These are phyloP conservation scores for Drosophila simulans DNA, from an alignment of 1,140 invertebrate species.

Conservation along the genomic window DNA sequence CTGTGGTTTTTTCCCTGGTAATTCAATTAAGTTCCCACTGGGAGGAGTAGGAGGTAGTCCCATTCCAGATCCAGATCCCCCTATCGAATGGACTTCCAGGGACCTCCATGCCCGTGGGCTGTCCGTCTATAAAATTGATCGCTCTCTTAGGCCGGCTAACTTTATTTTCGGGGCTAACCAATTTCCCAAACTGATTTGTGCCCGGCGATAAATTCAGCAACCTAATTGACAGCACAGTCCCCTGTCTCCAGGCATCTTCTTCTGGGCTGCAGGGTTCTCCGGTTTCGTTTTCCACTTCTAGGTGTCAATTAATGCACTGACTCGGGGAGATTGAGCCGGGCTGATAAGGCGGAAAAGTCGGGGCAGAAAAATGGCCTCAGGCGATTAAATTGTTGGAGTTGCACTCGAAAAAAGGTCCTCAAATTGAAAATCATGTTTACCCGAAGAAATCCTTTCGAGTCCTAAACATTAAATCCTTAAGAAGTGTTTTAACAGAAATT, in stretches of 20 bases:
- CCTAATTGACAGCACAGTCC: conserved; percentile 73
- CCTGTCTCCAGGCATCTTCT: conserved; percentile 35
- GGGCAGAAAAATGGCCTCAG: conserved; percentile 15
- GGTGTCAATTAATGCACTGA: conserved; percentile 75
- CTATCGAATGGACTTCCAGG: conserved; percentile 31
- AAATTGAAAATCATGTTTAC: too few species aligned
- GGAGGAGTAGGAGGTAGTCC: conserved; percentile 18
- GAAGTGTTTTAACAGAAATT: too few species aligned
- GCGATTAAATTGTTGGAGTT: conserved; percentile 72
- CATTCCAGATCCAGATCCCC: not conserved
- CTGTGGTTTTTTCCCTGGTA: conserved; percentile 48
- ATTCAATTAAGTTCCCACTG: conserved; percentile 78
- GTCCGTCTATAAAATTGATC: conserved; percentile 73
- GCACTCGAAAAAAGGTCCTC: conserved; percentile 2
- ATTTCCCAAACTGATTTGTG: conserved; percentile 71
- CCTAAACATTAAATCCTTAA: too few species aligned
- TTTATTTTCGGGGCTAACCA: conserved; percentile 57
- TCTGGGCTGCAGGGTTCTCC: conserved; percentile 20
- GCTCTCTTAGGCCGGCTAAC: conserved; percentile 65
- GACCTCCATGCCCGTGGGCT: conserved; percentile 25
- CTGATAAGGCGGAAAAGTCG: conserved; percentile 56
- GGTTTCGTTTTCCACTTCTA: conserved; percentile 42
- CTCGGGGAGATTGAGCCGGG: conserved; percentile 55
- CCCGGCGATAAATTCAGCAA: conserved; percentile 73
- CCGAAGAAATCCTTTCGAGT: too few species aligned